These are phyloP conservation scores for Urocitellus parryii DNA, from an alignment of 2,113 vertebrate species.

Conservation along the genomic window DNA sequence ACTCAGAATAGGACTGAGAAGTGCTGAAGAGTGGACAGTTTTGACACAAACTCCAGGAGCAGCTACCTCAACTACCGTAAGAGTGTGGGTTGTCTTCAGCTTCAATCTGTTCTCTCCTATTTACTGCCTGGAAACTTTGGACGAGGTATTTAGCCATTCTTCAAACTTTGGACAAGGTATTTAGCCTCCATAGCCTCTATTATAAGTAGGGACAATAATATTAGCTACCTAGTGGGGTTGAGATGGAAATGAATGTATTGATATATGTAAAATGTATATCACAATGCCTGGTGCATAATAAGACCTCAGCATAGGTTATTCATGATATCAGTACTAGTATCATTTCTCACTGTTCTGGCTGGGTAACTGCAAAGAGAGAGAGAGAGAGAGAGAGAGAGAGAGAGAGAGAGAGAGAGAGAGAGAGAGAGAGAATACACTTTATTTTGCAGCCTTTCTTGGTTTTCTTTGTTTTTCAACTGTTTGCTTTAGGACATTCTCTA, in stretches of 20 bases:
- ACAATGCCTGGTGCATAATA: neutral
- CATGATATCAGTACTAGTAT: neutral
- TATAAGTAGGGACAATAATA: neutral
- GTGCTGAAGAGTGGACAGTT: neutral
- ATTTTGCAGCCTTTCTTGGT: neutral
- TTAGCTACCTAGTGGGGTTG: neutral
- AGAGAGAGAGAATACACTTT: neutral
- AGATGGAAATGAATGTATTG: neutral
- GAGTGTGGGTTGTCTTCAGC: neutral
- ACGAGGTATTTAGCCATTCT: neutral
- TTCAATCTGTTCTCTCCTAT: neutral
- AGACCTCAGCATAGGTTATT: neutral
- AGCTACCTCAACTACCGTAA: too few relatives aligned
- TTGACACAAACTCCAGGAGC: neutral
- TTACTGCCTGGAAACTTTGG: neutral
- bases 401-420: neutral
- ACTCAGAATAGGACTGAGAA: neutral
- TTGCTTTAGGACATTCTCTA: neutral
- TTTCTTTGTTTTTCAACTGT: conserved; percentile 34
- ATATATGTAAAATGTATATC: conserved; percentile 25
- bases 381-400: neutral
- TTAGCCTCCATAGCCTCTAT: neutral
- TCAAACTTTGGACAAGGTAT: neutral
- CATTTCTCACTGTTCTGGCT: neutral
- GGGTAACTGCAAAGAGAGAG: neutral